Evolutionary conservation across 2,888 invertebrate genomes (phyloP).

Genomic region (Erynnis tages): DNA sequence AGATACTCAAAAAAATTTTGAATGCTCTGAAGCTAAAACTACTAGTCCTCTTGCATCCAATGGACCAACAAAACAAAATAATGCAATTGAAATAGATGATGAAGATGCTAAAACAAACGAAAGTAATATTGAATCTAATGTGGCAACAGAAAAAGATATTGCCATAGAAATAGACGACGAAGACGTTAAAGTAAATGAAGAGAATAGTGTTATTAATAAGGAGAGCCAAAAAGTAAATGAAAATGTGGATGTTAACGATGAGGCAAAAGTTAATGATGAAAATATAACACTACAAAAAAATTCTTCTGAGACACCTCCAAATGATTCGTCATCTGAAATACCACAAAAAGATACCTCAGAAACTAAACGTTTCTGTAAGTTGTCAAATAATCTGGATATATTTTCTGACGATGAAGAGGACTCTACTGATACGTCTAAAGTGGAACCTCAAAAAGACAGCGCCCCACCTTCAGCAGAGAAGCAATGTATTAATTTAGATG

Average conservation of each 20-base stretch:
- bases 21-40: too few relatives aligned
- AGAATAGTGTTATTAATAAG: neutral
- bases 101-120: neutral
- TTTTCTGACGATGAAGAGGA: constrained; percentile 70
- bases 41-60: too few relatives aligned
- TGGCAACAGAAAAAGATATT: neutral
- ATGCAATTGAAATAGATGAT: constrained; percentile 1
- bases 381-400: constrained; percentile 66
- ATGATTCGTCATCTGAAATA: neutral
- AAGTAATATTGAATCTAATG: neutral
- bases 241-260: neutral
- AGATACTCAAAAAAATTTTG: too few relatives aligned
- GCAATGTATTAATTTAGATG: constrained; percentile 60
- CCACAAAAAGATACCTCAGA: constrained; percentile 30
- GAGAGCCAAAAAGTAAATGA: neutral
- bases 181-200: neutral
- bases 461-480: constrained; percentile 39
- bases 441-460: constrained; percentile 26
- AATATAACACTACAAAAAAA: too few relatives aligned
- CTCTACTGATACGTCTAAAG: constrained; percentile 27
- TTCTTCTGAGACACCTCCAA: neutral
- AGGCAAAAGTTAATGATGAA: constrained; percentile 2
- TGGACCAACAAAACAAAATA: neutral
- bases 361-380: constrained; percentile 47
- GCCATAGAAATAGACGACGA: constrained; percentile 3